Base-by-base conservation (phyloP, 2,888 invertebrate genomes). In the Beris morrisii region DNA sequence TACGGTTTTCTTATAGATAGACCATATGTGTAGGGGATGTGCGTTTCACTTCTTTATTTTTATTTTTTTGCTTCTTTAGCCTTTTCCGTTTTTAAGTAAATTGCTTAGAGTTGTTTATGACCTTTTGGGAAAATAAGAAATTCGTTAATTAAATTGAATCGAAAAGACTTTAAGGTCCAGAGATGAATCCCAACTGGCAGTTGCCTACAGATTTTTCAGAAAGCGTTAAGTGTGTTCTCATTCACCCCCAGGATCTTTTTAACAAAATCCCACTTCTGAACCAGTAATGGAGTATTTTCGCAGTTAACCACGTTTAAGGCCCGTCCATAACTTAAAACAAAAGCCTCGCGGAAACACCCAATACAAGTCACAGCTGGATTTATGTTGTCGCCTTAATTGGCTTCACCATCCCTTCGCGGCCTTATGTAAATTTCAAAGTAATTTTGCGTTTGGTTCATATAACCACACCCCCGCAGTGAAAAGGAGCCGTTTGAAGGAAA, bases 371-470 rank as follows among this genome's bases (percentile, higher is more conserved):
- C 77, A 77, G 77, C 76, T 78, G 77, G 78, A 80, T 80, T 80
- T 79, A 80, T 80, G 77, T 76, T 77, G 75, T 75, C 75, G 74
- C 76, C 79, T 79, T 80, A 80, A 80, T 80, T 80, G 79, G 79
- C 78, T 78, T 75, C 75, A 74, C 53, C 53, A 32, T 32, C 45
- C 43, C 44, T 53, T 28, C 22, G 45, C n/a, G 44, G 44, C 61
- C 50, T 54, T 54, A 64, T 64, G 54, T 64, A 54, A 54, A 64
- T 53, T 54, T 44, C 12, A 22, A 64, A 53, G 54, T 46, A 45
- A 52, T 61, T 61, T 61, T 22, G 50, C 15, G 38, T 50, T 50
- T 9, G 38, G 38, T 38, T 38, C 38, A 38, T 38, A 9, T 7
- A 5, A 38, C 5, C 5, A 38, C 38, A 13, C 32, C 15, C 45